Conservation (phyloP, 2,113 vertebrate species). For the Oryzias melastigma region DNA sequence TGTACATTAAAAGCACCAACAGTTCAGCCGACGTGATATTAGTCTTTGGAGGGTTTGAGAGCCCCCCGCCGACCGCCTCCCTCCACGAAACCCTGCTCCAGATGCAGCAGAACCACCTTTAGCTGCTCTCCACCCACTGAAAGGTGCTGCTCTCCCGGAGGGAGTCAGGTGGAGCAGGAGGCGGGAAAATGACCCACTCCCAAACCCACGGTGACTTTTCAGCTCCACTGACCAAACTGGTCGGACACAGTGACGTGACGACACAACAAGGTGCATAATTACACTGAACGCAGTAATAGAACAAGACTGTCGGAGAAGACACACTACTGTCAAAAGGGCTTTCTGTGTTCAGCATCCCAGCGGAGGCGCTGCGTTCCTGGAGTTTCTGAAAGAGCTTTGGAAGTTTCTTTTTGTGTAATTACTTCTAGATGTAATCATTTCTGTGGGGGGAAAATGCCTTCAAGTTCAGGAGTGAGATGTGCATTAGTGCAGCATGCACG, state of each 20-base stretch:
- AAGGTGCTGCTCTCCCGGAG: conserved; percentile 54
- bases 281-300: conserved; percentile 67
- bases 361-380: conserved; percentile 76
- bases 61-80: too few relatives aligned
- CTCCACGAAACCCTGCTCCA: too few relatives aligned
- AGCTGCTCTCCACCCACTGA: conserved; percentile 28
- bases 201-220: conserved; percentile 43
- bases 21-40: too few relatives aligned
- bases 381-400: conserved; percentile 76
- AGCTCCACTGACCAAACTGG: conserved; percentile 64
- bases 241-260: conserved; percentile 52
- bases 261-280: conserved; percentile 67
- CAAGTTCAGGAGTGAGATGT: conserved; percentile 72
- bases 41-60: too few relatives aligned
- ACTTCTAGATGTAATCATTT: conserved; percentile 71
- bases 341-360: conserved; percentile 75
- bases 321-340: conserved; percentile 77
- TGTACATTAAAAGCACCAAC: too few relatives aligned
- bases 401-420: conserved; percentile 61
- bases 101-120: too few relatives aligned
- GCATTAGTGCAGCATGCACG: conserved; percentile 69
- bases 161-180: conserved; percentile 6
- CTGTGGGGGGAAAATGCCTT: conserved; percentile 73
- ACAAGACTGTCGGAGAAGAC: conserved; percentile 65
- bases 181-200: conserved; percentile 23